phyloP scores from a whole-genome alignment of 2,797 vertebrate genomes.

The Pristis pectinata region DNA sequence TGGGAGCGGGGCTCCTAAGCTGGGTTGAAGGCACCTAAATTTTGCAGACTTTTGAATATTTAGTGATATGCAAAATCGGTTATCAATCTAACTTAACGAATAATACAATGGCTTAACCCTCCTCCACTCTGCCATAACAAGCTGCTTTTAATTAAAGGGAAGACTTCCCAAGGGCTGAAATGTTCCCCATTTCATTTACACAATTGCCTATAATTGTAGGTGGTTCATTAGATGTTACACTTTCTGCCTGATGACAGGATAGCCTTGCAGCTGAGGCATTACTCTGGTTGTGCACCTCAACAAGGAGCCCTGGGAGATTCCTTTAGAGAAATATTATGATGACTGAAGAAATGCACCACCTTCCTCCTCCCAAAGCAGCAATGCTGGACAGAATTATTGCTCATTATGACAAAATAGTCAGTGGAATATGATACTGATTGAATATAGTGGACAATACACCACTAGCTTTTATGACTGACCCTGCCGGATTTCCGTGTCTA shows the following conservation, averaged over 20 bases:
- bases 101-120: not conserved
- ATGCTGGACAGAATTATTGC: not conserved
- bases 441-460: not conserved
- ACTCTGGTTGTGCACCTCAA: not conserved
- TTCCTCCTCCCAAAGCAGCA: not conserved
- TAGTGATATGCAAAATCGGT: not conserved
- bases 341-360: not conserved
- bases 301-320: not conserved
- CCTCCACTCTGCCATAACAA: not conserved
- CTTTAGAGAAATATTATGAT: conserved; percentile 7
- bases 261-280: not conserved
- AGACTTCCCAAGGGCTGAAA: not conserved
- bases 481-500: not conserved
- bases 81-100: not conserved
- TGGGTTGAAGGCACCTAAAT: not conserved
- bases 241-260: not conserved
- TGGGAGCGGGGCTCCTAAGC: not conserved
- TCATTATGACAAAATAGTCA: not conserved
- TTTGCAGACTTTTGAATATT: not conserved
- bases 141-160: not conserved
- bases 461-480: not conserved
- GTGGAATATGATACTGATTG: not conserved
- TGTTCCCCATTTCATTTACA: not conserved
- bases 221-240: conserved; percentile 32
- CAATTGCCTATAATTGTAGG: not conserved